These are phyloP conservation scores for Steatocranus sp. DNA, from an alignment of 2,797 vertebrate species.

Conservation along the genomic window DNA sequence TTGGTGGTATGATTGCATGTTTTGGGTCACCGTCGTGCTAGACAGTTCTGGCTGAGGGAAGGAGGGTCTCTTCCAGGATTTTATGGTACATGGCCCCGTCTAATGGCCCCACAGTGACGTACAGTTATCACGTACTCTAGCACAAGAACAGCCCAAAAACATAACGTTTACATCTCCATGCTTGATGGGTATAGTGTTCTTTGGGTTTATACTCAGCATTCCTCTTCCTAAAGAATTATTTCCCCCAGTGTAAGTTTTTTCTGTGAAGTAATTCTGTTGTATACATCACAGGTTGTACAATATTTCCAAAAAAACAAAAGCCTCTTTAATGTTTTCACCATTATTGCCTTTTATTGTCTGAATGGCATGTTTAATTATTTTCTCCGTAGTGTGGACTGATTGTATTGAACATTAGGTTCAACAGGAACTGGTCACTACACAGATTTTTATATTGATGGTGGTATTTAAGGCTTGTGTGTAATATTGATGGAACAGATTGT, in stretches of 20 bases:
- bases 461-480: neutral
- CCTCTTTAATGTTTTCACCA: neutral
- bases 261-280: neutral
- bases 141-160: neutral
- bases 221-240: neutral
- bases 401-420: neutral
- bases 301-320: neutral
- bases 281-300: neutral
- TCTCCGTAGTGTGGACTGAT: neutral
- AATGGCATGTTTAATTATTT: neutral
- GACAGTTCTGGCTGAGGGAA: neutral
- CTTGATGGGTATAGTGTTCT: neutral
- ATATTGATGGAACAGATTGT: conserved; percentile 18
- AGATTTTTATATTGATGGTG: neutral
- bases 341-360: neutral
- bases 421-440: neutral
- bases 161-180: neutral
- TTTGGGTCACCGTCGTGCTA: neutral
- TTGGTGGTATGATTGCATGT: neutral
- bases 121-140: neutral
- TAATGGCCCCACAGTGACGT: neutral
- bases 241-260: neutral
- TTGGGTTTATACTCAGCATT: neutral
- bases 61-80: neutral
- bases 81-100: neutral